Conservation (phyloP, 2,888 invertebrate species). For the Hartigia nigra region DNA sequence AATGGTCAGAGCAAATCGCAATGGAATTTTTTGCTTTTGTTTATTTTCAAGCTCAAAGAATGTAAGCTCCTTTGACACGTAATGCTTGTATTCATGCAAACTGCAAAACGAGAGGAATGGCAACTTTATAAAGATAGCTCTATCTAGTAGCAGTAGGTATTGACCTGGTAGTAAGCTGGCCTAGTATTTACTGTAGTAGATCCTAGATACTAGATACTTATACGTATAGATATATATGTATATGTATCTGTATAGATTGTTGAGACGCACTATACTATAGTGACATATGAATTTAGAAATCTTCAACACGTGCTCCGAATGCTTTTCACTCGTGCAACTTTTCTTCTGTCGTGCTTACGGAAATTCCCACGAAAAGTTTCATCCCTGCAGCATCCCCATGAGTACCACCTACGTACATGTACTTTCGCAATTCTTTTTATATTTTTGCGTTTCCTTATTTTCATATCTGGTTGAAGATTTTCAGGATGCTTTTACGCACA, state of each 20-base stretch:
- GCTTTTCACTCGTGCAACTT: slow-evolving; percentile 8
- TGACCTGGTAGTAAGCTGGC: neutral
- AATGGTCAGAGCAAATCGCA: neutral
- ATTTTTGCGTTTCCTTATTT: neutral
- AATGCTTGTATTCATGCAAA: neutral
- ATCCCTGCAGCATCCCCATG: neutral
- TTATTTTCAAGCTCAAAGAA: neutral
- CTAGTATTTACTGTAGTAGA: neutral
- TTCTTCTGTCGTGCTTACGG: neutral
- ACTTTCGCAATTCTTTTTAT: neutral
- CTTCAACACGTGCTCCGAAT: slow-evolving; percentile 13
- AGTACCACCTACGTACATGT: neutral
- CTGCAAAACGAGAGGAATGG: neutral
- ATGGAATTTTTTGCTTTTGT: neutral
- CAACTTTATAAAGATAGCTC: neutral
- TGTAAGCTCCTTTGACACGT: neutral
- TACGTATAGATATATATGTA: too few species aligned
- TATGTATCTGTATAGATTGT: neutral
- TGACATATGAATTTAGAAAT: neutral
- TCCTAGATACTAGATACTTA: neutral
- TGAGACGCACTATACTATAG: neutral
- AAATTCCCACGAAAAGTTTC: neutral
- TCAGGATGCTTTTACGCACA: neutral
- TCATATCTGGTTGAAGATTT: neutral
- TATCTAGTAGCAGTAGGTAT: neutral